These are phyloP conservation scores for Perognathus longimembris DNA, from an alignment of 2,113 vertebrate genomes.

Conservation along the genomic window DNA sequence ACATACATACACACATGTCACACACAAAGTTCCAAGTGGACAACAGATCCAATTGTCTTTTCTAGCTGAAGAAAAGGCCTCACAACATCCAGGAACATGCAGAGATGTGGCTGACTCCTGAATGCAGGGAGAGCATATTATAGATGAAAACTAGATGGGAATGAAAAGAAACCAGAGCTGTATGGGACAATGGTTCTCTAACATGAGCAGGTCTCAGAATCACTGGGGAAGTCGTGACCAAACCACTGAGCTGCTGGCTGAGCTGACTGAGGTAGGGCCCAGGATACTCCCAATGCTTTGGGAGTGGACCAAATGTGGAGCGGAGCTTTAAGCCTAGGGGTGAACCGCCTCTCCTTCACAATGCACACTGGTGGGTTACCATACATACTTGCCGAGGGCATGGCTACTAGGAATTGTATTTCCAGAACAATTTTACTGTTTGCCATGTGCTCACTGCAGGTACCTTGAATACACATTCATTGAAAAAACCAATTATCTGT, in stretches of 20 bases:
- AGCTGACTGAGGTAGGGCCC: neutral
- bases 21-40: neutral
- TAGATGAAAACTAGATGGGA: neutral
- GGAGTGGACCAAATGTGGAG: fast-evolving
- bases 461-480: neutral
- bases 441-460: too few species aligned
- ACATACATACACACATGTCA: too few species aligned
- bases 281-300: fast-evolving
- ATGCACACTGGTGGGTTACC: neutral
- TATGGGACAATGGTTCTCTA: neutral
- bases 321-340: neutral
- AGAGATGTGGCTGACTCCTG: neutral
- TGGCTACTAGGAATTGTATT: too few species aligned
- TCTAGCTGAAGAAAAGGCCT: neutral
- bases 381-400: too few species aligned
- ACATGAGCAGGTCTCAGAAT: fast-evolving
- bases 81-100: neutral
- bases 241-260: fast-evolving
- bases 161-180: neutral
- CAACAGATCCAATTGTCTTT: neutral
- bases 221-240: neutral
- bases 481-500: neutral
- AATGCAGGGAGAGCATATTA: neutral
- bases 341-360: fast-evolving
- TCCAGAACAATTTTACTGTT: too few species aligned